Conservation (phyloP, 1,140 invertebrate genomes). For the Holcopasites calliopsidis region DNA sequence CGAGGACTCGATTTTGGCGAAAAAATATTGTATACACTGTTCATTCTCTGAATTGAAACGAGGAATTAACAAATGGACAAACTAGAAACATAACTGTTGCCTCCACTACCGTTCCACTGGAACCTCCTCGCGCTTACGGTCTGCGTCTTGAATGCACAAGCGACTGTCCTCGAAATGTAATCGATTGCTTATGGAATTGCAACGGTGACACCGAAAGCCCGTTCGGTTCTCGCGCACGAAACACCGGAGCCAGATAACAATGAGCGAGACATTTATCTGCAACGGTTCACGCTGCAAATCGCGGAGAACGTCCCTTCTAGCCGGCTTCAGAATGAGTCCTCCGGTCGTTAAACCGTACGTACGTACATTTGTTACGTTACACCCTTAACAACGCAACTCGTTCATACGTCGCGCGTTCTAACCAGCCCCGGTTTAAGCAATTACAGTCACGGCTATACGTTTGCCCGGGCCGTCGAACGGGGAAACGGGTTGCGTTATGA, state of each 20-base stretch:
- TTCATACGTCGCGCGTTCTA: constrained; percentile 15
- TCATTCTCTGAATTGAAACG: no score
- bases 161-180: no score
- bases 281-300: constrained; percentile 35
- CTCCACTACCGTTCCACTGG: neutral
- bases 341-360: constrained; percentile 28
- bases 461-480: constrained; percentile 23
- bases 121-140: neutral
- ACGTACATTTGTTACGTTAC: constrained; percentile 32
- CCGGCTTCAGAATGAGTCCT: constrained; percentile 24
- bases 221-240: neutral
- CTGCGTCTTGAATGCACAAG: neutral
- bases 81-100: no score
- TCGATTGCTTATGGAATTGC: neutral
- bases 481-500: constrained; percentile 17
- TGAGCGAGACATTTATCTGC: constrained; percentile 25
- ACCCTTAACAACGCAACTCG: constrained; percentile 29
- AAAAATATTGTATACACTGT: no score
- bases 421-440: constrained; percentile 22
- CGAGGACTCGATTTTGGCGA: no score
- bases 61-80: no score
- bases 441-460: constrained; percentile 11
- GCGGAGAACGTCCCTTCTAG: constrained; percentile 27
- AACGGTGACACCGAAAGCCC: neutral
- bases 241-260: neutral